Conservation (phyloP, 2,113 vertebrate genomes). For the Paedocypris sp. region DNA sequence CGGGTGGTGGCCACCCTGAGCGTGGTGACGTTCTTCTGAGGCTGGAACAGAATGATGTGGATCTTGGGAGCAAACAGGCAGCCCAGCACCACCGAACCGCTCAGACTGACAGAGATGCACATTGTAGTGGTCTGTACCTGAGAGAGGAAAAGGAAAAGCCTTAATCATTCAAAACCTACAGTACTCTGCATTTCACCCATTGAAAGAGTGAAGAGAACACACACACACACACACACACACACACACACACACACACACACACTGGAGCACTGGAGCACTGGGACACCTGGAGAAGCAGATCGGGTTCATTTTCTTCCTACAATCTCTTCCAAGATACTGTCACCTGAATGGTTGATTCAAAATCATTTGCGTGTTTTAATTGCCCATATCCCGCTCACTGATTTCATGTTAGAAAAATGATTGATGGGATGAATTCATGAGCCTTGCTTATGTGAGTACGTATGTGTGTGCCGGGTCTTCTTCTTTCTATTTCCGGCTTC, state of each 20-base stretch:
- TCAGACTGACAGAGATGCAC: constrained; percentile 96
- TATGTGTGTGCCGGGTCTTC: neutral
- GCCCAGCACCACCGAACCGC: constrained; percentile 89
- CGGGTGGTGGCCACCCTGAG: constrained; percentile 77
- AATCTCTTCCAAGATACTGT: too few relatives aligned
- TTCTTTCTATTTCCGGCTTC: constrained; percentile 5
- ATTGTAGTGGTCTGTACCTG: constrained; percentile 98
- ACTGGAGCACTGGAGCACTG: too few relatives aligned
- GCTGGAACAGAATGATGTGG: constrained; percentile 97
- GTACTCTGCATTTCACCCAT: too few relatives aligned
- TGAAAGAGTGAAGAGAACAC: too few relatives aligned
- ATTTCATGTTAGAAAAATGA: too few relatives aligned
- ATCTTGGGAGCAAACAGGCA: constrained; percentile 91
- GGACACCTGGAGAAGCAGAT: too few relatives aligned
- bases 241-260: too few relatives aligned
- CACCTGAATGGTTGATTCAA: neutral
- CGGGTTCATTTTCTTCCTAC: too few relatives aligned
- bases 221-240: too few relatives aligned
- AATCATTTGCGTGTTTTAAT: too few relatives aligned
- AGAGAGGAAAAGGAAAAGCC: neutral
- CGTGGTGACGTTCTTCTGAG: constrained; percentile 88
- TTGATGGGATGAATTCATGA: neutral
- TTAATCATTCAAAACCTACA: too few relatives aligned
- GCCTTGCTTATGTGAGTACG: neutral
- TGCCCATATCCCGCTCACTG: too few relatives aligned